A percentile compares a stretch with the other conserved stretches of the same genome.
Conservation (phyloP, 1,140 invertebrate species). For the Nephila pilipes region DNA sequence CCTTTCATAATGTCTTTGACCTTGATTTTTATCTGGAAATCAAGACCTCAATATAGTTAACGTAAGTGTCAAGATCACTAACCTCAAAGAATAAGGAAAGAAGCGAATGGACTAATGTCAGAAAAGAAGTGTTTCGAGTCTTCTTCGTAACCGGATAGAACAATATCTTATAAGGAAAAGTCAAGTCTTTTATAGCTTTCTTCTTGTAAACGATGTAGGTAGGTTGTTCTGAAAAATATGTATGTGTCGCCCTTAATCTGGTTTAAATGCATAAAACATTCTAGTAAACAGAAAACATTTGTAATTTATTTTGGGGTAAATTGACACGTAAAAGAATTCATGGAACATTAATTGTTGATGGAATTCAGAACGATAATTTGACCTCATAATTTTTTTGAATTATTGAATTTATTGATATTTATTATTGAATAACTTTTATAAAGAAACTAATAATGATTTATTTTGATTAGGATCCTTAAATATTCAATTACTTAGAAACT, state of each 20-base stretch:
- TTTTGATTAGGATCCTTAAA: no score
- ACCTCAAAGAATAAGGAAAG: not conserved
- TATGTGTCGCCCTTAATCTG: not conserved
- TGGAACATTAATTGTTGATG: conserved; percentile 13
- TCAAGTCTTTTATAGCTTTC: not conserved
- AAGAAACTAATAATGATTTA: no score
- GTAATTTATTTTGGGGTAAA: not conserved
- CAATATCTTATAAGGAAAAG: conserved; percentile 13
- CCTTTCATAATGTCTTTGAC: not conserved
- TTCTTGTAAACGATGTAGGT: not conserved
- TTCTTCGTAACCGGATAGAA: conserved; percentile 17
- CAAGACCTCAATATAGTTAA: not conserved
- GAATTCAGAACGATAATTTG: not conserved
- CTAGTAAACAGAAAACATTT: not conserved
- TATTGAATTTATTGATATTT: no score
- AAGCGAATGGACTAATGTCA: not conserved
- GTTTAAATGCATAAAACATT: not conserved
- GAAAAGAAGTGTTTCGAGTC: conserved; percentile 25
- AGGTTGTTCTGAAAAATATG: not conserved
- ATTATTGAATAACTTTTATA: no score
- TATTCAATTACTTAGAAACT: no score
- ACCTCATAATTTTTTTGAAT: not conserved
- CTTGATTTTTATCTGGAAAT: conserved; percentile 14
- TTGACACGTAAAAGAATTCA: not conserved
- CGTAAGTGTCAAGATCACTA: not conserved